Evolutionary conservation across 2,888 invertebrate genomes (phyloP).

Genomic region (Acanthopleura granulata): DNA sequence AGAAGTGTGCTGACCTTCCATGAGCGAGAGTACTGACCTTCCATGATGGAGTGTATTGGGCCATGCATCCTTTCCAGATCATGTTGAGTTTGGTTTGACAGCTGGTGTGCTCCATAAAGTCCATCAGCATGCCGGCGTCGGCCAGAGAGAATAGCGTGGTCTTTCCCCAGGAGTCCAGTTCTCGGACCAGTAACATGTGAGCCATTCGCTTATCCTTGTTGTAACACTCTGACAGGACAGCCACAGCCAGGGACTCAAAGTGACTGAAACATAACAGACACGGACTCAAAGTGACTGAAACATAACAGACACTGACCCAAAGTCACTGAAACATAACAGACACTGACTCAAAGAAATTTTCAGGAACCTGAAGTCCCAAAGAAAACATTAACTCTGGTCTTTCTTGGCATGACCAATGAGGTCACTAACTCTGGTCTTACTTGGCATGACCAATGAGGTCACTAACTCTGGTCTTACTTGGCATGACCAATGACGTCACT

Average conservation of each 20-base stretch:
- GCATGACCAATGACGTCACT: constrained; percentile 54
- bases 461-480: constrained; percentile 38
- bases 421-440: too few species aligned
- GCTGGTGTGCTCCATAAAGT: constrained; percentile 66
- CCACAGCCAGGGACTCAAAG: constrained; percentile 61
- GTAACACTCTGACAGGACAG: constrained; percentile 65
- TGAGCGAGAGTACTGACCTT: constrained; percentile 48
- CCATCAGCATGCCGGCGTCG: constrained; percentile 62
- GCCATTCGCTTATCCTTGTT: constrained; percentile 55
- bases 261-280: constrained; percentile 18
- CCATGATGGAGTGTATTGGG: constrained; percentile 61
- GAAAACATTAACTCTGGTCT: too few species aligned
- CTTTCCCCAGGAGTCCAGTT: constrained; percentile 54
- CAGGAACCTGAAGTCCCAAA: background rate
- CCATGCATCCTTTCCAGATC: constrained; percentile 69
- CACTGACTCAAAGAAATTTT: constrained; percentile 56
- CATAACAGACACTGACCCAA: constrained; percentile 42
- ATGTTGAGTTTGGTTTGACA: constrained; percentile 68
- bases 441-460: background rate
- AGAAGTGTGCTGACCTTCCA: background rate
- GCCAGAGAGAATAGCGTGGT: constrained; percentile 63
- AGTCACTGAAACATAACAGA: constrained; percentile 29
- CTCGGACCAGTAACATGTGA: constrained; percentile 58
- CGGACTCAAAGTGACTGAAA: constrained; percentile 48
- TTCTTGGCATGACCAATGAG: too few species aligned